Evolutionary conservation across 2,888 invertebrate species (phyloP).

Genomic region (Scelioninae gen. 1): DNA sequence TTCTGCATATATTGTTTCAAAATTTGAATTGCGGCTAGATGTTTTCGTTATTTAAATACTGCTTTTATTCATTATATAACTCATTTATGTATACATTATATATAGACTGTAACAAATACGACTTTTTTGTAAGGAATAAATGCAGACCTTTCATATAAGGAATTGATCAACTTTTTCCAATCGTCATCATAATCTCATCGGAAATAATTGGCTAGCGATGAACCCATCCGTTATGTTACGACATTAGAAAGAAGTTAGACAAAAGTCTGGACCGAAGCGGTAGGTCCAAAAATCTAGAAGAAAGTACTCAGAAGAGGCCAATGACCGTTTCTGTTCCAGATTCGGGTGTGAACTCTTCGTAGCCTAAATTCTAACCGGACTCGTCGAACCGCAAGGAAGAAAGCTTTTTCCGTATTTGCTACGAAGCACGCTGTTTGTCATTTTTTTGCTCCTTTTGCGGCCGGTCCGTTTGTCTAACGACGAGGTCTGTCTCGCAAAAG

Average conservation of each 20-base stretch:
- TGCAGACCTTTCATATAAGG: neutral
- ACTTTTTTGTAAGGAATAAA: too few relatives aligned
- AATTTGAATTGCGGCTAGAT: too few relatives aligned
- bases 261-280: constrained; percentile 27
- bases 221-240: constrained; percentile 10
- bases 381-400: constrained; percentile 67
- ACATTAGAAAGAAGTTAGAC: constrained; percentile 65
- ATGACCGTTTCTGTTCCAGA: constrained; percentile 83
- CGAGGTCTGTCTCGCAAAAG: constrained; percentile 12
- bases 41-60: too few relatives aligned
- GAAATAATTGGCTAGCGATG: constrained; percentile 1
- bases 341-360: constrained; percentile 82
- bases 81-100: too few relatives aligned
- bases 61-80: too few relatives aligned
- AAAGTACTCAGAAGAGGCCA: constrained; percentile 76
- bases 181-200: constrained; percentile 6
- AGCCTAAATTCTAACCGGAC: constrained; percentile 84
- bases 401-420: constrained; percentile 64
- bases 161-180: constrained; percentile 6
- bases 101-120: too few relatives aligned
- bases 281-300: constrained; percentile 70
- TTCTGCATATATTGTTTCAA: too few relatives aligned
- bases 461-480: constrained; percentile 61
- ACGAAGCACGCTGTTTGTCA: constrained; percentile 29
- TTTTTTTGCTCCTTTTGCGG: constrained; percentile 44